Conservation (phyloP, 2,888 invertebrate genomes). For the Phrixothrix hirtus region DNA sequence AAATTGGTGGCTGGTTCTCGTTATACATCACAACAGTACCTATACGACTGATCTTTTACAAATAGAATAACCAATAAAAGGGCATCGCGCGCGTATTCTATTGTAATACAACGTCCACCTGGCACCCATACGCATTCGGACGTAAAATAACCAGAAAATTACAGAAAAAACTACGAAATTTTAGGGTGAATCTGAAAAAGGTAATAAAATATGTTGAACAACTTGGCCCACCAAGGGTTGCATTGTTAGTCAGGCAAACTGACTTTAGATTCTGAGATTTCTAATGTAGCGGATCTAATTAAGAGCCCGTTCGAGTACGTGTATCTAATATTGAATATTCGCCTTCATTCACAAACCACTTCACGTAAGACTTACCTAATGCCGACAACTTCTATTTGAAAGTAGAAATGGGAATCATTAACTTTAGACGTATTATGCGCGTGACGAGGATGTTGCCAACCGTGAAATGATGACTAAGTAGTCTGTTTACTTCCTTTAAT, state of each 20-base stretch:
- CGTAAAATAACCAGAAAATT: constrained; percentile 55
- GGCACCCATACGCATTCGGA: constrained; percentile 44
- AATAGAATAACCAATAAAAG: constrained; percentile 49
- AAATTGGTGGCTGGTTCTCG: constrained; percentile 43
- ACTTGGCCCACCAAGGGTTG: constrained; percentile 39
- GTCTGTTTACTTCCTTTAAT: constrained; percentile 33
- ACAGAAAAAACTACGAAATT: constrained; percentile 39
- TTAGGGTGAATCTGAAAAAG: constrained; percentile 47
- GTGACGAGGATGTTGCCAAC: constrained; percentile 30
- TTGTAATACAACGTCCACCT: constrained; percentile 44
- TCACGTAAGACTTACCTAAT: constrained; percentile 35
- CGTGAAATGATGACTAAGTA: constrained; percentile 35
- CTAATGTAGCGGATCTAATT: constrained; percentile 49
- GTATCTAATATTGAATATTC: constrained; percentile 44
- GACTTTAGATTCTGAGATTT: constrained; percentile 42
- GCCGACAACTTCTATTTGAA: constrained; percentile 16
- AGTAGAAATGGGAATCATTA: constrained; percentile 31
- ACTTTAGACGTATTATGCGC: constrained; percentile 33
- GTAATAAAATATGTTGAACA: constrained; percentile 48
- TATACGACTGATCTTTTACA: constrained; percentile 41
- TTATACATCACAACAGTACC: constrained; percentile 36
- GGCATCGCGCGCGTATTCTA: constrained; percentile 48
- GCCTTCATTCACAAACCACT: constrained; percentile 36
- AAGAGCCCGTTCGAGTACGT: constrained; percentile 45
- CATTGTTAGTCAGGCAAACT: constrained; percentile 30